A percentile compares a stretch with the other conserved stretches of the same genome.
Conservation (phyloP, 2,797 vertebrate genomes). For the Danionella dracula region DNA sequence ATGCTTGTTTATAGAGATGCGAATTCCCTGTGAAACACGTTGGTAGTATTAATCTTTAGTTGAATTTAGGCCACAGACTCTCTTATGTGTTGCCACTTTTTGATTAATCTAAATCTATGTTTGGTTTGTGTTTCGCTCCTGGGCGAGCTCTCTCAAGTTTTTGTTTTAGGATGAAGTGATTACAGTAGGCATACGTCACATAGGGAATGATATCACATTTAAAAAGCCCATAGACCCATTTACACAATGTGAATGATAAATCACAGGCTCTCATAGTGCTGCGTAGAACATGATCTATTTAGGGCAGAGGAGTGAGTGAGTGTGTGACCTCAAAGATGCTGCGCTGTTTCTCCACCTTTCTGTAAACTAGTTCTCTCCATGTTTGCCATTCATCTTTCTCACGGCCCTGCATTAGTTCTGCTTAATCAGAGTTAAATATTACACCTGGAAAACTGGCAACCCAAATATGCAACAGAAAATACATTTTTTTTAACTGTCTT, state of each 20-base stretch:
- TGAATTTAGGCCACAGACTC: slow-evolving; percentile 38
- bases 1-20: too few species aligned
- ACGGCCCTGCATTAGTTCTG: background rate
- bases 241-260: slow-evolving; percentile 9
- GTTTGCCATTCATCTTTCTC: slow-evolving; percentile 19
- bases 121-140: background rate
- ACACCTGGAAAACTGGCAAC: background rate
- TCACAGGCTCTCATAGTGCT: background rate
- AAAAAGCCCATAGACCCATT: slow-evolving; percentile 6
- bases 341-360: slow-evolving; percentile 20
- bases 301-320: slow-evolving; percentile 1
- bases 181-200: background rate
- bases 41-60: slow-evolving; percentile 2
- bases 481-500: too few species aligned
- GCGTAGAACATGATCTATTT: slow-evolving; percentile 19
- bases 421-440: slow-evolving; percentile 14
- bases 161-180: slow-evolving; percentile 13
- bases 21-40: too few species aligned
- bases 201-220: slow-evolving; percentile 1
- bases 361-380: slow-evolving; percentile 31
- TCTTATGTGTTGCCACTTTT: slow-evolving; percentile 4
- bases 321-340: slow-evolving; percentile 33
- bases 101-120: background rate
- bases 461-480: background rate
- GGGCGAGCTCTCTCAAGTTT: background rate